Base-by-base conservation (phyloP, 2,113 vertebrate genomes). In the Delphinapterus leucas region DNA sequence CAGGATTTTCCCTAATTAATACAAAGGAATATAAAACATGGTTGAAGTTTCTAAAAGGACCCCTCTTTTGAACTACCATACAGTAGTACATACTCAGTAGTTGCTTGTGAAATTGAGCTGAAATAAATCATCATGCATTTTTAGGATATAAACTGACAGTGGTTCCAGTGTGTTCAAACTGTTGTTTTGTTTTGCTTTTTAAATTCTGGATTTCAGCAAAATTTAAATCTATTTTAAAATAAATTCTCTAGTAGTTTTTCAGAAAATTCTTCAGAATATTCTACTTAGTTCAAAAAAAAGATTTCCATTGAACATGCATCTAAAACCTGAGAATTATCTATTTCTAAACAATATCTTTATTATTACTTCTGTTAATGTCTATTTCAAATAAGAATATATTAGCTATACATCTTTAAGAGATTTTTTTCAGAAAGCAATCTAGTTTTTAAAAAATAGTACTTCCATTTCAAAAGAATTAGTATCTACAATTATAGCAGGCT, bases 391-490 rank as follows among this genome's bases (percentile, higher is more conserved):
- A 96, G 95, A 98, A 97, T 67, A 71, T 12, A 93, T 94, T 97
- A 93, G 88, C 82, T 97, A 92, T 97, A 96, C 92, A 97, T 97
- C 88, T 97, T 97, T 94, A 97, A 87, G 67, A 97, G 20, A 12
- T 23, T 47, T 97, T 98, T 96, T 68, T 49, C 67, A 97, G 23
- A 82, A 14, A 83, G 47, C 23, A 89, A 65, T 15, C 8, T 9
- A 81, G 8, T 81, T 73, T 80, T 60, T 8, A 93, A 98, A 90
- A 92, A 97, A 90, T 70, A 96, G 77, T 95, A 95, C 83, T 96
- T 89, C n/a, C 44, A 90, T 93, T 98, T 98, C 77, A 96, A 98
- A 97, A 97, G 17, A 89, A 96, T 95, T 88, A 86, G 71, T 85
- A 97, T 96, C 94, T 97, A 97, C 80, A 83, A 82, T 98, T 97